Base-by-base conservation (phyloP, 2,113 vertebrate species). In the Syrrhaptes paradoxus region DNA sequence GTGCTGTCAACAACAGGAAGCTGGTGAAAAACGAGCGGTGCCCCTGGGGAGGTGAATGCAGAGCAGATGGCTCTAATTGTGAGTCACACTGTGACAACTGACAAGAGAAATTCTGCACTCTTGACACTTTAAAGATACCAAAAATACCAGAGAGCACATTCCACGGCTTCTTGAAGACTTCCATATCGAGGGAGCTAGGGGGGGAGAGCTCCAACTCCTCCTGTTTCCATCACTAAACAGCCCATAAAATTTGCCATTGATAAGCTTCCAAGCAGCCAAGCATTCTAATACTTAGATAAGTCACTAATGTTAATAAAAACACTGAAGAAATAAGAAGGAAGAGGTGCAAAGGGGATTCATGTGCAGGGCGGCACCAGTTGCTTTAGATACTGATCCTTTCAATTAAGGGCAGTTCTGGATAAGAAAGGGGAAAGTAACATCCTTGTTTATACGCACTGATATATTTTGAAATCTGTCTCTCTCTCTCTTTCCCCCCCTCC, bases 1-100 rank as follows among this genome's bases (percentile, higher is more conserved):
- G 87, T 96, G 95, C 98, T 98, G 98, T 99, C 98, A 98, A 97
- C 96, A 93, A 97, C 98, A 98, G 98, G 98, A 99, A 98, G 97
- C 98, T 94, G 97, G 96, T 98, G 98, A 97, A 97, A 97, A 97
- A 98, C 86, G 98, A 97, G 95, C 83, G 57, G 90, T 96, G 92
- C 97, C 97, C 93, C 95, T 95, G 97, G 97, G 98, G 98, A 98
- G 97, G 79, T 91, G 95, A 95, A 97, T 88, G 95, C 95, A 92
- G 97, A 97, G 97, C 98, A 98, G 98, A 98, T 98, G 98, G 97
- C 97, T 98, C 96, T 98, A 97, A 98, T 98, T 98, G 97, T 98
- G 96, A 98, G 91, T 97, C 97, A 98, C 91, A 58, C 95, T 96
- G 96, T 98, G 98, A 98, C 97, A 97, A 97, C 96, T 98, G 98